Percentiles rank a stretch among this genome's conserved stretches.
phyloP scores from a whole-genome alignment of 2,113 vertebrate genomes.

The Chaetura pelagica region DNA sequence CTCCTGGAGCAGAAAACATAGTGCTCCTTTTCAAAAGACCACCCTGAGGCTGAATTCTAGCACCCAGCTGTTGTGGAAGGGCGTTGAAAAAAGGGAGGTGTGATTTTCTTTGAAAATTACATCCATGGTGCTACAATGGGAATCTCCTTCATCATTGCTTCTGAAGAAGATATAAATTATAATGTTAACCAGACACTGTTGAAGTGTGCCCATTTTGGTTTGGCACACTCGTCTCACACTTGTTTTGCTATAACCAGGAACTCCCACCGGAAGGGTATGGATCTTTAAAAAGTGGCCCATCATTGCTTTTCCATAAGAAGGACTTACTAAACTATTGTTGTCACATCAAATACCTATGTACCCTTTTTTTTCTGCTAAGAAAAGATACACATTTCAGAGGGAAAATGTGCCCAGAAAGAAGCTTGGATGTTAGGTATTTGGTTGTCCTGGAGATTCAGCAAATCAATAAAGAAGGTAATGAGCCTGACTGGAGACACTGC shows the following conservation, averaged over 20 bases:
- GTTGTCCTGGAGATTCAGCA: background rate
- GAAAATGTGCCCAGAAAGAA: background rate
- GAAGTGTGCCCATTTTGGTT: background rate
- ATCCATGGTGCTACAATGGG: background rate
- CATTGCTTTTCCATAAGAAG: background rate
- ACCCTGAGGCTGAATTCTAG: background rate
- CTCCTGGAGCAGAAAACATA: constrained; percentile 36
- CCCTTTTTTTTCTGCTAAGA: background rate
- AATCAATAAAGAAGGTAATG: background rate
- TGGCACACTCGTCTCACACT: background rate
- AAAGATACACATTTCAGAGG: background rate
- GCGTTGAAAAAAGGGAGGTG: background rate
- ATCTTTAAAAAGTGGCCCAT: background rate
- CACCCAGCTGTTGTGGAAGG: background rate
- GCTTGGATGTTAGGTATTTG: background rate
- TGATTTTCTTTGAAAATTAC: background rate
- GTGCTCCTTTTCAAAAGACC: background rate
- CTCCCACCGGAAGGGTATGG: background rate
- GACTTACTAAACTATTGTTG: background rate
- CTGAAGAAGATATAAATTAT: background rate
- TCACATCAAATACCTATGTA: background rate
- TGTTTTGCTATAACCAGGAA: background rate
- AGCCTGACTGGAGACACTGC: background rate
- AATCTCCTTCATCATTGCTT: background rate
- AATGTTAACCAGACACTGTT: background rate